Base-by-base conservation (phyloP, 2,797 vertebrate species). In the Notolabrus celidotus region DNA sequence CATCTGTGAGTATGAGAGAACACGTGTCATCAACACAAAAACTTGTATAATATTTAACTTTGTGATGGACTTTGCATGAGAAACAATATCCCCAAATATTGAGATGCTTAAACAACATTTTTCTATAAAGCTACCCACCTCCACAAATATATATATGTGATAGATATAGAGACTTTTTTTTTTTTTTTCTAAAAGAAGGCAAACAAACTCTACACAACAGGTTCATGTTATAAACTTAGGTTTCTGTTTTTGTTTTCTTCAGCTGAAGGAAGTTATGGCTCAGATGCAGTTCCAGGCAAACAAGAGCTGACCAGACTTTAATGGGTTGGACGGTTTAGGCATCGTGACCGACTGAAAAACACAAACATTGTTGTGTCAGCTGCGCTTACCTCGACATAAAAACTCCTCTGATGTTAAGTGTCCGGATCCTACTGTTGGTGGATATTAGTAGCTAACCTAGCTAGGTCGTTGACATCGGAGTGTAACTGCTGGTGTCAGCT, bases 231-330 rank as follows among this genome's bases (percentile, higher is more conserved):
- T 88, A 86, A 86, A 90, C 59, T 10, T 15, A 85, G 66, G 50
- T 75, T 66, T 2, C n/a, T 74, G 38, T 74, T 87, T 74, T 85
- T 72, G 42, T 80, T 86, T 86, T 89, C 71, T 83, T 85, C 75
- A 71, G 72, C 83, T 90, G 80, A 87, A 89, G 82, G 84, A 92
- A 90, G 76, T 77, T 89, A 93, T 94, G 94, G 93, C 94, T 95
- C 94, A 94, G 92, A 93, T 90, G 91, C 93, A 94, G 92, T 87
- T 92, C 87, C 84, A 91, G 92, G 91, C 81, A 87, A 87, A 90
- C 71, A 61, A 82, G 86, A 87, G 86, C 86, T 82, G 82, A 91
- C 49, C 77, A 79, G 71, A 77, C 56, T 25, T 17, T 31, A 36
- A 56, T 65, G 77, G 56, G 66, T 68, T 27, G 33, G 47, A 70